phyloP scores from a whole-genome alignment of 1,140 invertebrate species.

The Himalopsyche phryganea region DNA sequence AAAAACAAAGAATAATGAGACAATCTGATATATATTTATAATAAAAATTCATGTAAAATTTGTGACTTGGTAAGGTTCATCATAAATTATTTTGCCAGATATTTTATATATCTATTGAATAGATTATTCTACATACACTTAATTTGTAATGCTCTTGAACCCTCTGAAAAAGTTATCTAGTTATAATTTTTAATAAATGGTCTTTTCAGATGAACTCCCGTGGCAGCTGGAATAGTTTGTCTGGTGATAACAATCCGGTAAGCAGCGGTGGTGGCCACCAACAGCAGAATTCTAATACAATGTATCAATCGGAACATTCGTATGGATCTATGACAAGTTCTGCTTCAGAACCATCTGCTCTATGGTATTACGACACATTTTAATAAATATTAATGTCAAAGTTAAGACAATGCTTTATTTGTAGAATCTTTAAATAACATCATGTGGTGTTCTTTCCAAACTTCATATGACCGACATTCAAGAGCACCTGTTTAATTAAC shows the following conservation, averaged over 20 bases:
- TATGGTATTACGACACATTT: conserved; percentile 38
- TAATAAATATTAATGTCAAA: neutral
- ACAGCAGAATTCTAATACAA: too few species aligned
- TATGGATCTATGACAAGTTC: conserved; percentile 49
- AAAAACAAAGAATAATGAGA: neutral
- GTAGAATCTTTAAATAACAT: neutral
- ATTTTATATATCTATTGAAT: neutral
- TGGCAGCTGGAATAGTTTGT: conserved; percentile 44
- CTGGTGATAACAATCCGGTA: conserved; percentile 38
- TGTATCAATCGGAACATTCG: conserved; percentile 36
- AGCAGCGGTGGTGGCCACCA: conserved; percentile 32
- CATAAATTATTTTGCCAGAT: neutral
- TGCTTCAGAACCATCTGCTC: conserved; percentile 44
- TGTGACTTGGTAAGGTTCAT: too few species aligned
- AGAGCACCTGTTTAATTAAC: neutral
- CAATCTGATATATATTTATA: neutral
- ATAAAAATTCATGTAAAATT: neutral
- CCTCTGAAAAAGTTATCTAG: neutral
- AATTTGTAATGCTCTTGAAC: neutral
- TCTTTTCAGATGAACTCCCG: conserved; percentile 43
- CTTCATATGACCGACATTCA: neutral
- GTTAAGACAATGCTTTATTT: neutral
- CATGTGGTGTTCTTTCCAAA: neutral
- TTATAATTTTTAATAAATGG: neutral
- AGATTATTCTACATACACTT: neutral